Conservation (phyloP, 2,888 invertebrate genomes). For the Hedychridium roseum region DNA sequence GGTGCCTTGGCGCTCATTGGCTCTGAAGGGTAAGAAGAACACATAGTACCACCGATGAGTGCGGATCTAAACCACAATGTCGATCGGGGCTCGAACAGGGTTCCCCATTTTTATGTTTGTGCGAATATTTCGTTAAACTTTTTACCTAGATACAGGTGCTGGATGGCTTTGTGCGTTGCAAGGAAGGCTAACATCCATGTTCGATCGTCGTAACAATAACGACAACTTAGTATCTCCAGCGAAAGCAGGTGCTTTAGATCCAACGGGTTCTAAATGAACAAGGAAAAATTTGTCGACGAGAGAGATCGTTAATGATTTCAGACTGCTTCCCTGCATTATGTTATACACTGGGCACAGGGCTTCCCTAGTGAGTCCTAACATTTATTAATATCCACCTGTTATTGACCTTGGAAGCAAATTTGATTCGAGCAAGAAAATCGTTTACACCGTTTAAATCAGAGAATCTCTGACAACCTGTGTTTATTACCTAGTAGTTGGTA, state of each 20-base stretch:
- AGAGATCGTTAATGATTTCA: no score
- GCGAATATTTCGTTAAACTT: slow-evolving; percentile 13
- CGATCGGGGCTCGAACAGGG: slow-evolving; percentile 26
- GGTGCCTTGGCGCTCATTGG: slow-evolving; percentile 54
- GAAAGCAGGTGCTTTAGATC: slow-evolving; percentile 69
- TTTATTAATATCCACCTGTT: no score
- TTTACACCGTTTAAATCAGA: no score
- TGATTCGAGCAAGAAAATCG: no score
- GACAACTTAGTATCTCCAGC: slow-evolving; percentile 68
- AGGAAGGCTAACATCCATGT: slow-evolving; percentile 58
- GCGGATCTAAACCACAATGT: not conserved
- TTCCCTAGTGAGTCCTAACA: no score
- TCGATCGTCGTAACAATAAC: slow-evolving; percentile 50
- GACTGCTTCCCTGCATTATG: no score
- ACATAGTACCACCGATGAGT: slow-evolving; percentile 6
- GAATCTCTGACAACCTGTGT: no score
- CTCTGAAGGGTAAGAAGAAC: slow-evolving; percentile 19
- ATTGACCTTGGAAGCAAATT: no score
- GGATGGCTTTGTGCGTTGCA: slow-evolving; percentile 68
- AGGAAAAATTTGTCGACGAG: no score
- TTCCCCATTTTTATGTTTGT: slow-evolving; percentile 31
- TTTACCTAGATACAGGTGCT: slow-evolving; percentile 65
- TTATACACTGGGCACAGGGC: no score
- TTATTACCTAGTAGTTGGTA: slow-evolving; percentile 75
- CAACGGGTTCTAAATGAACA: slow-evolving; percentile 69